These are phyloP conservation scores for Junco hyemalis DNA, from an alignment of 2,113 vertebrate genomes.

Conservation along the genomic window DNA sequence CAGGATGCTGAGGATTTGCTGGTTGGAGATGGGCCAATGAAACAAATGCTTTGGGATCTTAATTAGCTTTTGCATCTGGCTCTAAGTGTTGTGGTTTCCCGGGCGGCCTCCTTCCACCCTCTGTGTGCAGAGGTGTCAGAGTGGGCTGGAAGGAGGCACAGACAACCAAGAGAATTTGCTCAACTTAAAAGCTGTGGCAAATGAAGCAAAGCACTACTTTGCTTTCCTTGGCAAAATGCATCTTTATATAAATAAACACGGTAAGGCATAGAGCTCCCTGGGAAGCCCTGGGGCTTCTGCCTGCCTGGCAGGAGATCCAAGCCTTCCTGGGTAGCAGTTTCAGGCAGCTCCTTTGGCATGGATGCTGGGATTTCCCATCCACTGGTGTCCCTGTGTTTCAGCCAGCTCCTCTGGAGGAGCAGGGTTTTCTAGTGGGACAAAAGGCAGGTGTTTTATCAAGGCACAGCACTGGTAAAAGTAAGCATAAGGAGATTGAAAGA, in stretches of 20 bases:
- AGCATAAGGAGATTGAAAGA: background rate
- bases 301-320: background rate
- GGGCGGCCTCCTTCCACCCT: background rate
- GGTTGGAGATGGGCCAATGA: background rate
- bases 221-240: background rate
- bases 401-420: background rate
- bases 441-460: background rate
- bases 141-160: background rate
- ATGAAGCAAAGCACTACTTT: background rate
- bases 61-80: background rate
- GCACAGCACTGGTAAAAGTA: background rate
- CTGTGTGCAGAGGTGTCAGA: background rate
- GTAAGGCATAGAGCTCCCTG: background rate
- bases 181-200: background rate
- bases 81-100: background rate
- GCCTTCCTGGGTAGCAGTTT: background rate
- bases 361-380: rapidly evolving
- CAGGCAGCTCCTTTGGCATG: background rate
- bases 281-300: background rate
- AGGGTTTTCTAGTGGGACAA: background rate
- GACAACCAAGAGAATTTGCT: background rate
- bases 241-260: background rate
- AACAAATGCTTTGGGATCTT: background rate
- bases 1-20: rapidly evolving
- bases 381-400: background rate